Evolutionary conservation across 2,797 vertebrate species (phyloP).

Genomic region (Vireo griseus): DNA sequence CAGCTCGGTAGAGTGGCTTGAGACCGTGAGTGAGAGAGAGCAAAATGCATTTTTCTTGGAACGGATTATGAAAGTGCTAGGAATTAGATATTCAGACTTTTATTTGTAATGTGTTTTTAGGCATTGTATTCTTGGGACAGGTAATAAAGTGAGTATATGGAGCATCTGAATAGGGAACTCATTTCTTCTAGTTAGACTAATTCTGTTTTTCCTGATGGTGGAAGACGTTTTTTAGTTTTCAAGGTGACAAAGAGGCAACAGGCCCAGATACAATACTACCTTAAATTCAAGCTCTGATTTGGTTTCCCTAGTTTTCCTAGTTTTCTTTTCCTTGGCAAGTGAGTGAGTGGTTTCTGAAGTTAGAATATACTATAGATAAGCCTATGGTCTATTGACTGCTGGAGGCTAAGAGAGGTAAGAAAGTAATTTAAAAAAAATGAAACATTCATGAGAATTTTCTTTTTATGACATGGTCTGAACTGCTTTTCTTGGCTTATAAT

Average conservation of each 20-base stretch:
- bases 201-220: background rate
- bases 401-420: slow-evolving; percentile 3
- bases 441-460: slow-evolving; percentile 36
- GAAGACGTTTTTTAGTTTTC: background rate
- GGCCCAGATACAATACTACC: background rate
- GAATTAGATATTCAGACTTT: background rate
- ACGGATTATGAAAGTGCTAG: background rate
- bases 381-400: background rate
- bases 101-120: background rate
- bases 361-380: background rate
- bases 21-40: background rate
- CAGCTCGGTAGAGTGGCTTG: background rate
- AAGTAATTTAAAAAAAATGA: background rate
- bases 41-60: slow-evolving; percentile 38
- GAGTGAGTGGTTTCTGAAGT: background rate
- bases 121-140: background rate
- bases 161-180: background rate
- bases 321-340: background rate
- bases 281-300: background rate
- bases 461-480: background rate
- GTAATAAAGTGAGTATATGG: background rate
- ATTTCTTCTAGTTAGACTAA: background rate
- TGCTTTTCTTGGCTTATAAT: background rate
- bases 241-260: background rate
- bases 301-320: background rate